These are phyloP conservation scores for Pica pica DNA, from an alignment of 2,113 vertebrate species.

Conservation along the genomic window DNA sequence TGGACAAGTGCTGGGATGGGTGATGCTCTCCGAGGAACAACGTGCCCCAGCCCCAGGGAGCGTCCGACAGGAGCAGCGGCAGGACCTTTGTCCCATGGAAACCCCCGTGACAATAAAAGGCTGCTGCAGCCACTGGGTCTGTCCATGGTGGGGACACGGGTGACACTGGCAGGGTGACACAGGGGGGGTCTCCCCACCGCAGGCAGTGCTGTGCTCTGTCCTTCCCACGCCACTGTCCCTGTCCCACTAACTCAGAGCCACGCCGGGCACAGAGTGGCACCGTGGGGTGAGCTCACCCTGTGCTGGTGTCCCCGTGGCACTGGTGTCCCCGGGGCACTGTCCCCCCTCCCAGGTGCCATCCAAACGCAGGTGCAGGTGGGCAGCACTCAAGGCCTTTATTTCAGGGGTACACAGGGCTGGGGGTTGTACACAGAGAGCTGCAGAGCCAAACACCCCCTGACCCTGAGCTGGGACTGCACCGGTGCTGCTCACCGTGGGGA, in stretches of 20 bases:
- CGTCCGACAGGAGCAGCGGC: rapidly evolving
- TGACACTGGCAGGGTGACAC: rapidly evolving
- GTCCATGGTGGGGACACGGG: rapidly evolving
- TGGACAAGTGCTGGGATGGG: neutral
- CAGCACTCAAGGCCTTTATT: conserved; percentile 31
- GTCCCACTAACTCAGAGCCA: rapidly evolving
- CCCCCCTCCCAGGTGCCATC: neutral
- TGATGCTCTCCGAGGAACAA: neutral
- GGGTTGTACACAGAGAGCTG: neutral
- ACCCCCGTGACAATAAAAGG: neutral
- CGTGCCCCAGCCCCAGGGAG: neutral
- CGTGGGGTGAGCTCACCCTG: rapidly evolving
- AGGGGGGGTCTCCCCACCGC: rapidly evolving
- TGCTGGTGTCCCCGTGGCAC: rapidly evolving
- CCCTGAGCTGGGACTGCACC: rapidly evolving
- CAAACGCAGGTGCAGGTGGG: neutral
- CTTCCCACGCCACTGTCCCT: neutral
- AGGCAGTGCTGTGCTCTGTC: neutral
- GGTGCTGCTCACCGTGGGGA: rapidly evolving
- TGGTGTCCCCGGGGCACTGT: neutral
- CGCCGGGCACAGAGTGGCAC: rapidly evolving
- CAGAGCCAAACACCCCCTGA: neutral
- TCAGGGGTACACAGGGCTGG: neutral
- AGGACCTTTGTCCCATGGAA: neutral
- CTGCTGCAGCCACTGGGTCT: neutral